phyloP scores from a whole-genome alignment of 2,888 invertebrate species.

The Sarcophaga carnaria region DNA sequence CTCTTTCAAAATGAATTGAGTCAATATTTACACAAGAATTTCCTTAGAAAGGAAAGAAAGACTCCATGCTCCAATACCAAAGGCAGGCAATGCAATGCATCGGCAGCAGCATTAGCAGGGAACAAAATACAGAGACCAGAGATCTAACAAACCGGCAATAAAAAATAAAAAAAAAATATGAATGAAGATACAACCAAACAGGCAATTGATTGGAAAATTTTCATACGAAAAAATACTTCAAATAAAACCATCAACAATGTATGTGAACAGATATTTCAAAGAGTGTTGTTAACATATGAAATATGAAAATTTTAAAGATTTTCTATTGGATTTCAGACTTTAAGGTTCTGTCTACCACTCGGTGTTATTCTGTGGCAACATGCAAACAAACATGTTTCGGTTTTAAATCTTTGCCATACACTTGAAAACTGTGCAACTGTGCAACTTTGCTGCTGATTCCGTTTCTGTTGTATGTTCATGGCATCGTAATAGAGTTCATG shows the following conservation, averaged over 20 bases:
- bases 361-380: neutral
- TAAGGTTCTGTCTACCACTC: neutral
- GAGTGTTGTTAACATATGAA: neutral
- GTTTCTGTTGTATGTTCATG: neutral
- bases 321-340: neutral
- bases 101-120: neutral
- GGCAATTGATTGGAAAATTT: constrained; percentile 31
- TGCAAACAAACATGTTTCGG: neutral
- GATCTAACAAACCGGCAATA: neutral
- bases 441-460: neutral
- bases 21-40: constrained; percentile 37
- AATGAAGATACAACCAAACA: neutral
- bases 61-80: neutral
- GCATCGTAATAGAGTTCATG: constrained; percentile 5
- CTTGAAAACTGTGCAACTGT: neutral
- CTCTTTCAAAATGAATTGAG: constrained; percentile 4
- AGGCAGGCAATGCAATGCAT: neutral
- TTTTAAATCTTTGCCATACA: neutral
- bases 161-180: neutral
- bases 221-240: constrained; percentile 10
- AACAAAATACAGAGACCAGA: neutral
- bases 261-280: neutral
- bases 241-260: constrained; percentile 15
- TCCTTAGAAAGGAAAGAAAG: neutral
- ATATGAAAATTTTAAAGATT: too few relatives aligned